These are phyloP conservation scores for Encarsia formosa DNA, from an alignment of 2,888 invertebrate species.

Conservation along the genomic window DNA sequence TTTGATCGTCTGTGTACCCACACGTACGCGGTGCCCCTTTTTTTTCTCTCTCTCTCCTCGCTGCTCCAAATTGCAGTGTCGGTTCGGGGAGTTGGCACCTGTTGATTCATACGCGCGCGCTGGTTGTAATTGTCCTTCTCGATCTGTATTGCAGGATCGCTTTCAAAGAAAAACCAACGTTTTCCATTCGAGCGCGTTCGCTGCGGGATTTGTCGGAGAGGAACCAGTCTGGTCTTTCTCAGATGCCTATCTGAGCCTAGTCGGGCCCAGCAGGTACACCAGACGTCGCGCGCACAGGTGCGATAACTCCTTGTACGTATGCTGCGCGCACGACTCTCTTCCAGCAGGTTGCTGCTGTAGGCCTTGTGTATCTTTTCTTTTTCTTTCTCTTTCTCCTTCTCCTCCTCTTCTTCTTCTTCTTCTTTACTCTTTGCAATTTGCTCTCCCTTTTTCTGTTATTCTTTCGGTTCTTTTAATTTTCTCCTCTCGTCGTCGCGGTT, in stretches of 20 bases:
- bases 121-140: neutral
- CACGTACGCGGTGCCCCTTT: neutral
- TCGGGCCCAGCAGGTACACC: neutral
- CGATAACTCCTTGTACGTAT: conserved; percentile 26
- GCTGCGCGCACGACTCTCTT: conserved; percentile 14
- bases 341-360: neutral
- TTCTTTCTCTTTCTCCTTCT: neutral
- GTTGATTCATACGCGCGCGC: conserved; percentile 15
- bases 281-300: conserved; percentile 17
- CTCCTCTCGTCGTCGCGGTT: conserved; percentile 6
- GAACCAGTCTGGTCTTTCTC: too few species aligned
- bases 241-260: too few species aligned
- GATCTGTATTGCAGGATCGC: too few species aligned
- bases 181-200: too few species aligned
- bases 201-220: too few species aligned
- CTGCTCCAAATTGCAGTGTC: conserved; percentile 15
- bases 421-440: neutral
- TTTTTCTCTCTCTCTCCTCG: conserved; percentile 5
- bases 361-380: neutral
- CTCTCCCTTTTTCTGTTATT: neutral
- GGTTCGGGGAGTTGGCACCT: conserved; percentile 15
- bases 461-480: neutral
- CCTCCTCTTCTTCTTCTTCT: neutral
- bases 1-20: neutral
- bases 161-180: too few species aligned